Evolutionary conservation across 2,113 vertebrate genomes (phyloP).

Genomic region (Colossoma macropomum): DNA sequence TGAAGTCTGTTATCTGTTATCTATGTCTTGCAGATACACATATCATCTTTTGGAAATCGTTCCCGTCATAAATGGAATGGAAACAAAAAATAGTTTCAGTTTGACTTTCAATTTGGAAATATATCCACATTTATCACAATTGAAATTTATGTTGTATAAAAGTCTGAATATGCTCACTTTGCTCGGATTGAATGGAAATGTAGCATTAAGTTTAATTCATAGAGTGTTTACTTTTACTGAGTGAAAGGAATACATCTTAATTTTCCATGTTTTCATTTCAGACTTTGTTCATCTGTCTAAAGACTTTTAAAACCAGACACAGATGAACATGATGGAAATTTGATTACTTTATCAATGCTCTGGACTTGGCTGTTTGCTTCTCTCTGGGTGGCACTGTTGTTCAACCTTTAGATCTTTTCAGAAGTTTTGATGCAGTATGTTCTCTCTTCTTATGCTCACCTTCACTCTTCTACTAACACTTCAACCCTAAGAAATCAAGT

Average conservation of each 20-base stretch:
- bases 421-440: not conserved
- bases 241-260: no score
- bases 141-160: not conserved
- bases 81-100: not conserved
- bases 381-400: conserved; percentile 60
- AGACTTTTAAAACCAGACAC: not conserved
- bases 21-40: not conserved
- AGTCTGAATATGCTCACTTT: not conserved
- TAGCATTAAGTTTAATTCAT: no score
- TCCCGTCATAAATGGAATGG: not conserved
- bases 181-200: not conserved
- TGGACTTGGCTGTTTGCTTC: conserved; percentile 10
- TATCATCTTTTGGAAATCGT: not conserved
- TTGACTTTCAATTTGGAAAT: no score
- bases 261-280: no score
- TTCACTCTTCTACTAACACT: not conserved
- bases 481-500: not conserved
- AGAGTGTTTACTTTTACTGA: no score
- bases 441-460: not conserved
- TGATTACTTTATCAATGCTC: not conserved
- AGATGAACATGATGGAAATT: not conserved
- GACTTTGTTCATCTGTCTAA: no score
- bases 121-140: no score
- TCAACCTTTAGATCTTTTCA: conserved; percentile 41
- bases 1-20: not conserved